These are phyloP conservation scores for Vannuccia rotundouncinata DNA, from an alignment of 2,888 invertebrate genomes.

Conservation along the genomic window DNA sequence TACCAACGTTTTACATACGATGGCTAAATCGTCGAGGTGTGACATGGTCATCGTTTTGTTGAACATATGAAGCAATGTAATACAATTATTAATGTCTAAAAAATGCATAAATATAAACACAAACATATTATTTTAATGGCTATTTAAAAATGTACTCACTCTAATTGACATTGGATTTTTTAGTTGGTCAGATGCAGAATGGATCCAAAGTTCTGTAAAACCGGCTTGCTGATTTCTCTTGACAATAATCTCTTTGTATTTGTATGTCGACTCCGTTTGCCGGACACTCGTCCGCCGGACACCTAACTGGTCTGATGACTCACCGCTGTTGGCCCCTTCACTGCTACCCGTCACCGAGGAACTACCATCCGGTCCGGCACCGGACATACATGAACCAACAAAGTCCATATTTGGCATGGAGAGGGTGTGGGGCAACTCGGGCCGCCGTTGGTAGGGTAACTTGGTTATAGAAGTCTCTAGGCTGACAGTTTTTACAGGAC, in stretches of 20 bases:
- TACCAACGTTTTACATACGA: too few relatives aligned
- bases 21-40: too few relatives aligned
- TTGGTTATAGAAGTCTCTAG: not conserved
- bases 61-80: too few relatives aligned
- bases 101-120: too few relatives aligned
- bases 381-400: not conserved
- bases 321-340: not conserved
- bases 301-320: not conserved
- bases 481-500: not conserved
- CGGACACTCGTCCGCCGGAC: slow-evolving; percentile 51
- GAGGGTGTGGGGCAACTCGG: not conserved
- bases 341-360: slow-evolving; percentile 10
- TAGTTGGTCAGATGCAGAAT: slow-evolving; percentile 47
- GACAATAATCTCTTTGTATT: slow-evolving; percentile 61
- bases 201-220: slow-evolving; percentile 62
- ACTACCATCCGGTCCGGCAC: not conserved
- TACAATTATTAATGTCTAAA: too few relatives aligned
- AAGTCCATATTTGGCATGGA: not conserved
- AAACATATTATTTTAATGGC: too few relatives aligned
- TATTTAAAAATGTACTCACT: too few relatives aligned
- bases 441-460: not conserved
- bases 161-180: slow-evolving; percentile 9
- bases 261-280: slow-evolving; percentile 54
- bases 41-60: too few relatives aligned
- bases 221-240: slow-evolving; percentile 59